Conservation (phyloP, 53 echinoderm and acorn worm genomes). For the Luidia sarsii region DNA sequence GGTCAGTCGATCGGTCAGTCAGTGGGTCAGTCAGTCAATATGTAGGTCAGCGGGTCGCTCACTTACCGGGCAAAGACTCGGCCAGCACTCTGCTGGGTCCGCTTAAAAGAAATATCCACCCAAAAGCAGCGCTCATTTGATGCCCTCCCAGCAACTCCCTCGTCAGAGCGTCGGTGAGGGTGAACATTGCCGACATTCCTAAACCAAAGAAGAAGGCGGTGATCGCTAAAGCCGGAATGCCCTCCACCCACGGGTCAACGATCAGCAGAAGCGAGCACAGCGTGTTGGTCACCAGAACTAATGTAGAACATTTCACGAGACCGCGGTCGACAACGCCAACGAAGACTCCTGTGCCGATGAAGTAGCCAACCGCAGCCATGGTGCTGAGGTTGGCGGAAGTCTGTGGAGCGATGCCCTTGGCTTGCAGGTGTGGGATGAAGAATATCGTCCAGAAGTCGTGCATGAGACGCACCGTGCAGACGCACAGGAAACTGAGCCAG, state of each 20-base stretch:
- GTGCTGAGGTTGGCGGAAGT: not conserved
- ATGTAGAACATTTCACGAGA: not conserved
- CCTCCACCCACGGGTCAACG: not conserved
- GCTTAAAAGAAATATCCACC: not conserved
- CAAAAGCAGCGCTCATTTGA: not conserved
- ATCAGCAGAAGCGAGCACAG: not conserved
- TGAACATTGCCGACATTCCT: not conserved
- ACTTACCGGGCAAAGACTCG: not conserved
- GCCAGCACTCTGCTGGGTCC: not conserved
- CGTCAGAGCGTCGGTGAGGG: not conserved
- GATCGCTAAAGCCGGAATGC: not conserved
- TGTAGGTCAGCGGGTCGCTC: too few relatives aligned
- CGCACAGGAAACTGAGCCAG: too few relatives aligned
- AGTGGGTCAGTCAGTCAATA: too few relatives aligned
- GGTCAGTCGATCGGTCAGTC: too few relatives aligned
- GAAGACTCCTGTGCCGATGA: not conserved
- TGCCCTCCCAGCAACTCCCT: not conserved
- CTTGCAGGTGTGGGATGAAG: constrained; percentile 6
- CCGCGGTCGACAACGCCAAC: not conserved
- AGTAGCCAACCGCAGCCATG: not conserved
- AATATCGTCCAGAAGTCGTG: not conserved
- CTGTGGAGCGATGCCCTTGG: not conserved
- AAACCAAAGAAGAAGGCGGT: not conserved
- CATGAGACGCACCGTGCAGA: too few relatives aligned
- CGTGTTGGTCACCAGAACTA: not conserved